Base-by-base conservation (phyloP, 2,888 invertebrate species). In the Philaethria dido region DNA sequence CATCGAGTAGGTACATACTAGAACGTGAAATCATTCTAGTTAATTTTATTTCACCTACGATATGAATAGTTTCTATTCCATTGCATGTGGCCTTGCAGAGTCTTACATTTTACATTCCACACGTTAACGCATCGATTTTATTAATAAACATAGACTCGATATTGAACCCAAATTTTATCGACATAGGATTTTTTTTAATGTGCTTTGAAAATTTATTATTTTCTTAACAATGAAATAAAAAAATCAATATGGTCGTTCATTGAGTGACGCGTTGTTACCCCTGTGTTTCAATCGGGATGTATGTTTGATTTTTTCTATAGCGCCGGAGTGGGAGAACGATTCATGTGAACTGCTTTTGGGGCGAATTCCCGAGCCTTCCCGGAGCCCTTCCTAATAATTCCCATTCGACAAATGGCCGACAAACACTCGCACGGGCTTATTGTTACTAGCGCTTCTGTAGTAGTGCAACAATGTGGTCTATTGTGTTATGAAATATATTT, bases 341-440 rank as follows among this genome's bases (percentile, higher is more conserved):
- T 89, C 92, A 92, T 92, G 92, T 89, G 92, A 93, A 93, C 92
- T 88, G 91, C 91, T 91, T 92, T 91, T 91, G 85, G 92, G 92
- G 92, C 91, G 87, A 91, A 92, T 92, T 92, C 92, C 92, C 92
- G 92, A 87, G 92, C 92, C 92, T 89, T 87, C 85, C 82, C 83
- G 85, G 87, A 85, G 90, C 92, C 92, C 92, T 92, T 92, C 85
- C 87, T 78, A 89, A 92, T 91, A 91, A 91, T 90, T 88, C 91
- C 83, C 86, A 87, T 88, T 90, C 91, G 92, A 92, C 89, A 92
- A 92, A 91, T 91, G 89, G 86, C 85, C 89, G 90, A 90, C 89
- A 91, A 92, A 92, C 90, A 89, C 89, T 90, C 90, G 90, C 89
- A 87, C 88, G 87, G 88, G 85, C 87, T 84, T 79, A 89, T 92